Evolutionary conservation across 1,140 invertebrate genomes (phyloP).

Genomic region (Mizuhopecten yessoensis): DNA sequence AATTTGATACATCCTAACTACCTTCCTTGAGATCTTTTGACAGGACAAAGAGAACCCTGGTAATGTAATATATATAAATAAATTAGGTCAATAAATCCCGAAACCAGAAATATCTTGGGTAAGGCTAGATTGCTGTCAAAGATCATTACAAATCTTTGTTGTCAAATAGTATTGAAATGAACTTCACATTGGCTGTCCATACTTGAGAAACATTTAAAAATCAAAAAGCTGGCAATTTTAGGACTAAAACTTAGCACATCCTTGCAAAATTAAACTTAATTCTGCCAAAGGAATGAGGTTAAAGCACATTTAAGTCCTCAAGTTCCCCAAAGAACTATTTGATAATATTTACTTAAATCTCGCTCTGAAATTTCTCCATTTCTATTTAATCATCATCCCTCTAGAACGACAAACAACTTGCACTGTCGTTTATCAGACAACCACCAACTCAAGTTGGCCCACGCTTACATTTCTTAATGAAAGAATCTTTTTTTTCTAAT

Average conservation of each 20-base stretch:
- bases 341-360: background rate
- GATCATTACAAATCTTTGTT: too few species aligned
- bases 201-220: background rate
- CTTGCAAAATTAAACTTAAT: background rate
- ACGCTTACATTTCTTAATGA: constrained; percentile 11
- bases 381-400: background rate
- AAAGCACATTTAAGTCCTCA: background rate
- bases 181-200: background rate
- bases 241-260: background rate
- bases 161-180: background rate
- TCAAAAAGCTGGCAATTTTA: background rate
- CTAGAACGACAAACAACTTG: background rate
- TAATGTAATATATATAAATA: too few species aligned
- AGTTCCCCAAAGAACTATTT: constrained; percentile 17
- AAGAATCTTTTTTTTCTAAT: constrained; percentile 3
- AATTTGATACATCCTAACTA: too few species aligned
- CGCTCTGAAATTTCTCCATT: constrained; percentile 5
- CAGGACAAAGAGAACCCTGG: too few species aligned
- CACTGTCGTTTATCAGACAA: background rate
- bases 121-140: too few species aligned
- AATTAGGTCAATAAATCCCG: too few species aligned
- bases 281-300: background rate
- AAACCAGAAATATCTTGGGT: too few species aligned
- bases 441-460: background rate
- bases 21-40: too few species aligned